Conservation (phyloP, 2,113 vertebrate genomes). For the Ctenomys sociabilis region DNA sequence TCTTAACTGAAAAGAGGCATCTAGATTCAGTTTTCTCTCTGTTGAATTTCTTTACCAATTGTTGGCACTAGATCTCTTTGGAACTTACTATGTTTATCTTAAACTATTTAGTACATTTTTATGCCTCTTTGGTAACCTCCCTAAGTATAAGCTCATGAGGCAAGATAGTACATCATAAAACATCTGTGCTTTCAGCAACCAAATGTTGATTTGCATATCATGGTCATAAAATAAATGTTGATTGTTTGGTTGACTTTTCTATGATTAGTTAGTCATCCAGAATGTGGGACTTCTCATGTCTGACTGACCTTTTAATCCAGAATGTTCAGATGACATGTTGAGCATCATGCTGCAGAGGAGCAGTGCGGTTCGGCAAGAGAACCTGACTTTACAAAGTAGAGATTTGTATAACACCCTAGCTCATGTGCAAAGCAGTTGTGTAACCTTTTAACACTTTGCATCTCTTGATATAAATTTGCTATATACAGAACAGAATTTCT, state of each 20-base stretch:
- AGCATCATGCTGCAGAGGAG: neutral
- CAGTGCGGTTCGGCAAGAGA: neutral
- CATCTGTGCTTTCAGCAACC: neutral
- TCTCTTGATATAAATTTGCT: neutral
- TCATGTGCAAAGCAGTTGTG: neutral
- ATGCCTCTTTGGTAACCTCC: slow-evolving; percentile 47
- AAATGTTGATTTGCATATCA: slow-evolving; percentile 61
- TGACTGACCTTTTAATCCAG: neutral
- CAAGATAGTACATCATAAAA: slow-evolving; percentile 55
- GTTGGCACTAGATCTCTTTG: neutral
- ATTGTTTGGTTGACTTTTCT: slow-evolving; percentile 62
- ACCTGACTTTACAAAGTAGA: neutral
- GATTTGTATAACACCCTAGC: neutral
- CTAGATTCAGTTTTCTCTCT: slow-evolving; percentile 38
- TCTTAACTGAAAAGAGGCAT: slow-evolving; percentile 18
- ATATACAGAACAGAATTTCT: neutral
- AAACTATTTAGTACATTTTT: slow-evolving; percentile 58
- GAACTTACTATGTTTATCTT: slow-evolving; percentile 17
- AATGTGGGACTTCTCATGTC: slow-evolving; percentile 35
- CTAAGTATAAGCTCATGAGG: slow-evolving; percentile 39
- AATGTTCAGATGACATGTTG: neutral
- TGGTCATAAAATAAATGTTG: slow-evolving; percentile 38
- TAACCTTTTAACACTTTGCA: neutral
- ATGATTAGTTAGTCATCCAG: slow-evolving; percentile 52
- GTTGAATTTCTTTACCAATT: slow-evolving; percentile 38